Percentiles rank a stretch among this genome's conserved stretches.
Evolutionary conservation across 1,140 invertebrate genomes (phyloP).

Genomic region (Laupala kohalensis): DNA sequence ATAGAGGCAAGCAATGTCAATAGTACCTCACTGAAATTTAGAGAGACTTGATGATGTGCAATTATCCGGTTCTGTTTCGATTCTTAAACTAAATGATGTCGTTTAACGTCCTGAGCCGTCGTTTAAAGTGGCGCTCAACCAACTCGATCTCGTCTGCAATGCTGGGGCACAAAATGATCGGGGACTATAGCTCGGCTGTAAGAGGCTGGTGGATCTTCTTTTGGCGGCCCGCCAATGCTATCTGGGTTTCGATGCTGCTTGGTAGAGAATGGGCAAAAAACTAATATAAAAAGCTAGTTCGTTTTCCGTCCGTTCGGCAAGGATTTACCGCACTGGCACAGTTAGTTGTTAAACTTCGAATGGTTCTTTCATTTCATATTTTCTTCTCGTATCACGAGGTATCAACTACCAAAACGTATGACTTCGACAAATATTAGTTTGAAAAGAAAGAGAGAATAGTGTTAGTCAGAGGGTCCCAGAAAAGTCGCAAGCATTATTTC

Average conservation of each 20-base stretch:
- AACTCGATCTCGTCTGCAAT: background rate
- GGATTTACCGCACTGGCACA: background rate
- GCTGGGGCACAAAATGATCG: background rate
- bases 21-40: too few species aligned
- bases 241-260: background rate
- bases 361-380: background rate
- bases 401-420: too few species aligned
- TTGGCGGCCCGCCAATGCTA: background rate
- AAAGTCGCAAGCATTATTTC: too few species aligned
- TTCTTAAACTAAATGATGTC: background rate
- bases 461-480: too few species aligned
- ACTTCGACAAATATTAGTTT: too few species aligned
- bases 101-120: background rate
- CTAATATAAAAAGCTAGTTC: background rate
- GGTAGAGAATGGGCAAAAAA: background rate
- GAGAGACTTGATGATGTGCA: too few species aligned
- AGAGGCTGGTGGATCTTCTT: background rate
- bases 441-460: too few species aligned
- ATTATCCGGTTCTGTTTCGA: background rate
- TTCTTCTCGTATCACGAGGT: too few species aligned
- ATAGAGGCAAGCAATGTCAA: too few species aligned
- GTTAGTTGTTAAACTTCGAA: background rate
- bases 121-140: background rate
- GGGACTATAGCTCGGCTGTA: background rate
- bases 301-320: background rate